Conservation (phyloP, 1,140 invertebrate genomes). For the Nasonia longicornis region DNA sequence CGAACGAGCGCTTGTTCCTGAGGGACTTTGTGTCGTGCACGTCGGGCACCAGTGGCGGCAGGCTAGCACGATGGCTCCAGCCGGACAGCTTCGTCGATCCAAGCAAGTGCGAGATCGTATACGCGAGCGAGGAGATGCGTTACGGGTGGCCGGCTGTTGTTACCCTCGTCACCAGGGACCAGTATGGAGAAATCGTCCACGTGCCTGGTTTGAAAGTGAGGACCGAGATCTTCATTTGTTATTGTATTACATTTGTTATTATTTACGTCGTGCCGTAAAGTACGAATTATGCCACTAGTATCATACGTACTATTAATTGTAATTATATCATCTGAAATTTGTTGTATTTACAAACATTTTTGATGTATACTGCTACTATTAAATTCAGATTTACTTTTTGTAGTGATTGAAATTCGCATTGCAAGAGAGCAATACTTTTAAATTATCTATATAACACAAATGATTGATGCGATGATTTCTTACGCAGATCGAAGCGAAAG, state of each 20-base stretch:
- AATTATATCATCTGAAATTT: background rate
- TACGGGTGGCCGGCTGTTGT: conserved; percentile 87
- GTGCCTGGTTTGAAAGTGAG: conserved; percentile 86
- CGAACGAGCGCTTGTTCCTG: conserved; percentile 94
- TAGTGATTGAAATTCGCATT: no score
- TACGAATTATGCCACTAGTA: no score
- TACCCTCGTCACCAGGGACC: conserved; percentile 89
- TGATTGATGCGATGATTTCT: background rate
- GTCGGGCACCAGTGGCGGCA: conserved; percentile 88
- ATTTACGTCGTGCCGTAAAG: no score
- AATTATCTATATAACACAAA: no score
- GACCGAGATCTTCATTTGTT: conserved; percentile 16
- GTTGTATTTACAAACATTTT: no score
- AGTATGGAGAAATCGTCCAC: conserved; percentile 90
- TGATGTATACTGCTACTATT: no score
- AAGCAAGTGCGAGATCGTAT: conserved; percentile 84
- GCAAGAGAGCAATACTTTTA: no score
- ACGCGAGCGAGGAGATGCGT: conserved; percentile 80
- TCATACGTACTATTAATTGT: background rate
- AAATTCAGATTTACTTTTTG: no score
- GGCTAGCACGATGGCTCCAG: conserved; percentile 93
- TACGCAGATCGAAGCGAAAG: conserved; percentile 76
- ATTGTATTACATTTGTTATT: conserved; percentile 27
- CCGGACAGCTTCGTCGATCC: conserved; percentile 93
- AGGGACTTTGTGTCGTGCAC: conserved; percentile 91